A percentile compares a stretch with the other conserved stretches of the same genome.
phyloP scores from a whole-genome alignment of 1,140 invertebrate species.

The Psix sp. region DNA sequence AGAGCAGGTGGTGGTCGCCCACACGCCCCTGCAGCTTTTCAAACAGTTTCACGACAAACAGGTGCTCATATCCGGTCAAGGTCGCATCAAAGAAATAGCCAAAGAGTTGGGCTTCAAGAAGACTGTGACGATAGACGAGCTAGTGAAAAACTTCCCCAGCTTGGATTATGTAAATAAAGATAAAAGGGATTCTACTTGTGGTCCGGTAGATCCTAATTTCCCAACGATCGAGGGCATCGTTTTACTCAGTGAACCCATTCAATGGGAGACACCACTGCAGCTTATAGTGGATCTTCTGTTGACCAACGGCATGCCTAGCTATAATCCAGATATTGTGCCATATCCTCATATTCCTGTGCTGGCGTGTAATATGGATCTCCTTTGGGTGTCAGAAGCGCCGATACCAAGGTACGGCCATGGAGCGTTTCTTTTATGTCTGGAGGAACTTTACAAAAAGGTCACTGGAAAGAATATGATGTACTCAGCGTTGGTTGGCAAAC shows the following conservation, averaged over 20 bases:
- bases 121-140: slow-evolving; percentile 80
- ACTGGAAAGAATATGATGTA: slow-evolving; percentile 81
- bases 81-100: slow-evolving; percentile 81
- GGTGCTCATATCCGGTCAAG: slow-evolving; percentile 84
- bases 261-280: slow-evolving; percentile 82
- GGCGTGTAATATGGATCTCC: slow-evolving; percentile 84
- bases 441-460: slow-evolving; percentile 82
- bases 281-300: slow-evolving; percentile 83
- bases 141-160: slow-evolving; percentile 81
- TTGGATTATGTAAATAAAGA: slow-evolving; percentile 85
- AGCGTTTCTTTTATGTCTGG: slow-evolving; percentile 82
- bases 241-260: slow-evolving; percentile 81
- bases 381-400: slow-evolving; percentile 83
- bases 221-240: slow-evolving; percentile 79
- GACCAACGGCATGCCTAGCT: slow-evolving; percentile 79
- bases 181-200: slow-evolving; percentile 77
- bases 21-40: slow-evolving; percentile 83
- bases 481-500: slow-evolving; percentile 82
- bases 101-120: slow-evolving; percentile 83
- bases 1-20: slow-evolving; percentile 85
- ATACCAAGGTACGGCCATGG: slow-evolving; percentile 83
- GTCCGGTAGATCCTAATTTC: slow-evolving; percentile 78
- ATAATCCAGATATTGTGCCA: slow-evolving; percentile 71
- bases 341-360: slow-evolving; percentile 83
- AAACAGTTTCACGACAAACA: slow-evolving; percentile 82